Evolutionary conservation across 2,797 vertebrate species (phyloP).

Genomic region (Prunella strophiata): DNA sequence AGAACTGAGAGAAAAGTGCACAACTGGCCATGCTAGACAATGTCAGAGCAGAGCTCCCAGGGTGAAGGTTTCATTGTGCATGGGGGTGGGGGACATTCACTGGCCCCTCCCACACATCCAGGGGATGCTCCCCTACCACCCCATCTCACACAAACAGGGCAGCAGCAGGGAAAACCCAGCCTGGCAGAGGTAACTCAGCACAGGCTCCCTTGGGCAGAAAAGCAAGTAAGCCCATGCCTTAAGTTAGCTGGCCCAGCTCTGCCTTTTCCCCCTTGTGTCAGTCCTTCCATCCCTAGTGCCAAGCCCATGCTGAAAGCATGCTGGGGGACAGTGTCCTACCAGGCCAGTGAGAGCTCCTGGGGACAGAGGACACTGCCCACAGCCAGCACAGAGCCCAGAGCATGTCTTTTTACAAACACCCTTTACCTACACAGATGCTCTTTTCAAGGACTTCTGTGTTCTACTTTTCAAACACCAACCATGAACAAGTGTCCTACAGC

Average conservation of each 20-base stretch:
- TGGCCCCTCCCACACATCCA: neutral
- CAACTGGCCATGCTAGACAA: fast-evolving
- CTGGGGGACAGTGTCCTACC: neutral
- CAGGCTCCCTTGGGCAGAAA: neutral
- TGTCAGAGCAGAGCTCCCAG: neutral
- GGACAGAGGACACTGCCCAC: neutral
- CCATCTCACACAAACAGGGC: neutral
- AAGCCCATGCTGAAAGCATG: neutral
- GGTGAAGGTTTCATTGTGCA: neutral
- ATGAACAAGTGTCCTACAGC: neutral
- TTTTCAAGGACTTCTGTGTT: neutral
- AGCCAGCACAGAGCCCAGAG: neutral
- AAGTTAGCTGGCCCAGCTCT: neutral
- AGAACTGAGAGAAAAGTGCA: neutral
- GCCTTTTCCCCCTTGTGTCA: neutral
- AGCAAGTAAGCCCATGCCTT: neutral
- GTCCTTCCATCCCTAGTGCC: neutral
- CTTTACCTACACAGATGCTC: neutral
- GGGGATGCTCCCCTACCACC: neutral
- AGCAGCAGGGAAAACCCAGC: neutral
- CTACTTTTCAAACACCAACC: neutral
- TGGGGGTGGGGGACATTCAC: neutral
- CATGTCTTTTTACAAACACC: fast-evolving
- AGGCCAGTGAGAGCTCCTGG: fast-evolving
- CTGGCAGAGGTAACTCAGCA: neutral